Evolutionary conservation across 2,888 invertebrate genomes (phyloP).

Genomic region (Epistrophella euchroma): DNA sequence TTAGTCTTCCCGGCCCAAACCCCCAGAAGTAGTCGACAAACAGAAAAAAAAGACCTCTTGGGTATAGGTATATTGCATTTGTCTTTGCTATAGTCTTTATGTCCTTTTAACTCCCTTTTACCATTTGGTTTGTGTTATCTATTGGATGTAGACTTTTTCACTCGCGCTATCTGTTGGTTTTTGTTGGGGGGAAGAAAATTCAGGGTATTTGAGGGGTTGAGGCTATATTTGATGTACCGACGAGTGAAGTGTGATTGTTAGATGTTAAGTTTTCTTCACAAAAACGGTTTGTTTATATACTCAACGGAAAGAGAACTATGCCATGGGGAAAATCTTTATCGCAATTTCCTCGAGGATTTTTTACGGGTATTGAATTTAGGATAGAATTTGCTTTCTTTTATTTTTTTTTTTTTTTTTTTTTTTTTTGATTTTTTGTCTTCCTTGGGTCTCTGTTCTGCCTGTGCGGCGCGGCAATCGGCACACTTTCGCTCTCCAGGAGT

Average conservation of each 20-base stretch:
- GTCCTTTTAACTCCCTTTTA: conserved; percentile 15
- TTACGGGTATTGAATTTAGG: conserved; percentile 71
- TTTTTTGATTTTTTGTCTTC: background rate
- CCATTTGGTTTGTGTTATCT: conserved; percentile 27
- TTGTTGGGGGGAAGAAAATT: background rate
- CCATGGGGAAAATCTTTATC: conserved; percentile 68
- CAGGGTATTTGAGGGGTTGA: conserved; percentile 3
- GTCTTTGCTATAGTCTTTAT: conserved; percentile 37
- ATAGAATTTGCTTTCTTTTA: conserved; percentile 35
- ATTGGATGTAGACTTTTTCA: conserved; percentile 36
- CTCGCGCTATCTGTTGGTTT: background rate
- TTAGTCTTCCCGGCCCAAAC: background rate
- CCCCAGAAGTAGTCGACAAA: background rate
- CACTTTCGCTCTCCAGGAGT: conserved; percentile 17
- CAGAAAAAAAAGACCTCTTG: conserved; percentile 12
- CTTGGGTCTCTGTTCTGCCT: conserved; percentile 13
- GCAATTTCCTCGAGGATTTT: conserved; percentile 73
- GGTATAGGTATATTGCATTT: conserved; percentile 51
- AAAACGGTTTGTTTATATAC: conserved; percentile 68
- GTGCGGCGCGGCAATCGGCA: conserved; percentile 1
- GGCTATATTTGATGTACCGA: conserved; percentile 60
- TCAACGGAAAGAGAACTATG: conserved; percentile 38
- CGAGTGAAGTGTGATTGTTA: conserved; percentile 74
- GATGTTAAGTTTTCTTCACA: conserved; percentile 67
- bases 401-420: conserved; percentile 10